phyloP scores from a whole-genome alignment of 2,113 vertebrate species.

The Apteryx owenii region DNA sequence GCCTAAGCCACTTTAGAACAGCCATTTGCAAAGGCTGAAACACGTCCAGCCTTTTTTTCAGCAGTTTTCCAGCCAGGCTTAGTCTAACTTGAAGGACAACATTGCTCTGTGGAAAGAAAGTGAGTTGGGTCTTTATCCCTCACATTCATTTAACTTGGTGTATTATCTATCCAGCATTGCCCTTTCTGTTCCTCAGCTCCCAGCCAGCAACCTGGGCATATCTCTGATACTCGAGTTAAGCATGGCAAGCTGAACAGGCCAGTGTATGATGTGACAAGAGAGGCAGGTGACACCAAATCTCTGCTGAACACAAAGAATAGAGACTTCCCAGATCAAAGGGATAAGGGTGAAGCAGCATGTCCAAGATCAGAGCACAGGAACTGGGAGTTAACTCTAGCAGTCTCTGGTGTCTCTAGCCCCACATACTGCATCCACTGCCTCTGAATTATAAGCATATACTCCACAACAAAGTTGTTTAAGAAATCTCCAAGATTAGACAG shows the following conservation, averaged over 20 bases:
- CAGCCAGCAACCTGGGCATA: background rate
- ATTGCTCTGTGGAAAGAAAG: background rate
- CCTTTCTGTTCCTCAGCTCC: background rate
- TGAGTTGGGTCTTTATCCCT: background rate
- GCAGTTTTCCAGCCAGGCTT: background rate
- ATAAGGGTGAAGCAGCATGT: background rate
- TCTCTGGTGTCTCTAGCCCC: too few species aligned
- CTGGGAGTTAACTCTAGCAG: background rate
- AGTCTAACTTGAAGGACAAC: rapidly evolving
- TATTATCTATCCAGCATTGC: background rate
- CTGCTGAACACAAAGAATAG: background rate
- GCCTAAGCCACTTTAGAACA: conserved; percentile 30
- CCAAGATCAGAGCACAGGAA: background rate
- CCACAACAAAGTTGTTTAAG: too few species aligned
- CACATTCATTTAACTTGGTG: background rate
- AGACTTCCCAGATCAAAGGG: background rate
- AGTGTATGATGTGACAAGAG: background rate
- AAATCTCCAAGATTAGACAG: background rate
- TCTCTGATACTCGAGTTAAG: background rate
- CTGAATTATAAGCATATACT: background rate
- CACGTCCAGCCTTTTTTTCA: background rate
- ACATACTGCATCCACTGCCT: background rate
- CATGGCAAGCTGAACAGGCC: background rate
- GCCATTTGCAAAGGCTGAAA: background rate
- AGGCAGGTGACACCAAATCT: background rate